phyloP scores from a whole-genome alignment of 1,140 invertebrate genomes.

The Vollenhovia emeryi region DNA sequence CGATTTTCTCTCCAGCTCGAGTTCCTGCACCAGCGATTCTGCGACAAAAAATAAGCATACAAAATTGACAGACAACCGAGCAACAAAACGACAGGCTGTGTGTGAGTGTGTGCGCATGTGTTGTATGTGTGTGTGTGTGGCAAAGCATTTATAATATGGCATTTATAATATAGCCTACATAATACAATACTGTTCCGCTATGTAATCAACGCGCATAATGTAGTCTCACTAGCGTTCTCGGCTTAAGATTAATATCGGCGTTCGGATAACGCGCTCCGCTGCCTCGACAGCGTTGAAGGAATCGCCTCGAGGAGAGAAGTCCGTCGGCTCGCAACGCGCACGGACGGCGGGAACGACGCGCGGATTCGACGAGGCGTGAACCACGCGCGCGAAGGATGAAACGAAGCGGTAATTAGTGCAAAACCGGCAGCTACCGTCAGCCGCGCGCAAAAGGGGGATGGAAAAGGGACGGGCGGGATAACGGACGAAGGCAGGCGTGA shows the following conservation, averaged over 20 bases:
- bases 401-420: conserved; percentile 83
- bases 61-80: conserved; percentile 50
- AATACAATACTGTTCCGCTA: conserved; percentile 24
- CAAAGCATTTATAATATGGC: conserved; percentile 9
- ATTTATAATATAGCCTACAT: conserved; percentile 12
- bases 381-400: conserved; percentile 79
- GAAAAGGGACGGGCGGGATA: conserved; percentile 71
- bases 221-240: conserved; percentile 16
- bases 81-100: background rate
- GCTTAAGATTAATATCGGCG: conserved; percentile 53
- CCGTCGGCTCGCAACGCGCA: conserved; percentile 3
- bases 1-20: conserved; percentile 93
- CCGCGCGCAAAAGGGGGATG: conserved; percentile 52
- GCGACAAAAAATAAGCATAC: conserved; percentile 79
- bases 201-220: conserved; percentile 17
- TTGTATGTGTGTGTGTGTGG: background rate
- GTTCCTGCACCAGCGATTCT: conserved; percentile 94
- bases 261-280: conserved; percentile 43
- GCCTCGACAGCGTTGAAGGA: conserved; percentile 6
- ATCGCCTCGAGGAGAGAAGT: conserved; percentile 7
- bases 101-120: no score
- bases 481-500: conserved; percentile 78
- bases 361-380: conserved; percentile 77
- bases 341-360: conserved; percentile 22
- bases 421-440: conserved; percentile 66